These are phyloP conservation scores for Hermaeophaga mercurialis DNA, from an alignment of 2,888 invertebrate species.

Conservation along the genomic window DNA sequence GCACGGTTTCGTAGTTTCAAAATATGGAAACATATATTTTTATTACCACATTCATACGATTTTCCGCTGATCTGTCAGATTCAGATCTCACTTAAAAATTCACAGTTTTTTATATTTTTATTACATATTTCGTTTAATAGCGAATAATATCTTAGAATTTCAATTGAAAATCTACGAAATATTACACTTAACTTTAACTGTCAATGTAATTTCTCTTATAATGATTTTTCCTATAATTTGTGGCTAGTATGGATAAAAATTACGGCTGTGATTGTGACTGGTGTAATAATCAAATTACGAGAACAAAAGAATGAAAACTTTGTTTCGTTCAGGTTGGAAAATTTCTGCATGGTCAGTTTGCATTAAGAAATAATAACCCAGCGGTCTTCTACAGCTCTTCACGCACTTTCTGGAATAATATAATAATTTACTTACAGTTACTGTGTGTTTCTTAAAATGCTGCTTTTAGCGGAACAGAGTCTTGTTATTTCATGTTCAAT, in stretches of 20 bases:
- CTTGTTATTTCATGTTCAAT: slow-evolving; percentile 7
- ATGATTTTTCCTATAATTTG: no score
- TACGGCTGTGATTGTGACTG: not conserved
- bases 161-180: no score
- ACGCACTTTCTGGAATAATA: not conserved
- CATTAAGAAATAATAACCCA: slow-evolving; percentile 2
- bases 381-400: not conserved
- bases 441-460: slow-evolving; percentile 2
- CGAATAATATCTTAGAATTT: no score
- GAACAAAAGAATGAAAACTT: not conserved
- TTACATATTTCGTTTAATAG: no score
- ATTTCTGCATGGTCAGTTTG: slow-evolving; percentile 3
- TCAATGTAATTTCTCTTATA: no score
- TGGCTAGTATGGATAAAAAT: not conserved
- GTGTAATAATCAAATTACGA: not conserved
- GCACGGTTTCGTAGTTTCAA: no score
- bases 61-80: no score
- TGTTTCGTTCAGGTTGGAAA: not conserved
- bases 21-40: not conserved
- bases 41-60: no score
- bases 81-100: no score
- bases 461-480: slow-evolving; percentile 4
- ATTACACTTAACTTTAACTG: no score
- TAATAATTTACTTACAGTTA: slow-evolving; percentile 3
- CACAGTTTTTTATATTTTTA: no score